phyloP scores from a whole-genome alignment of 2,113 vertebrate species.

The Rafetus swinhoei region DNA sequence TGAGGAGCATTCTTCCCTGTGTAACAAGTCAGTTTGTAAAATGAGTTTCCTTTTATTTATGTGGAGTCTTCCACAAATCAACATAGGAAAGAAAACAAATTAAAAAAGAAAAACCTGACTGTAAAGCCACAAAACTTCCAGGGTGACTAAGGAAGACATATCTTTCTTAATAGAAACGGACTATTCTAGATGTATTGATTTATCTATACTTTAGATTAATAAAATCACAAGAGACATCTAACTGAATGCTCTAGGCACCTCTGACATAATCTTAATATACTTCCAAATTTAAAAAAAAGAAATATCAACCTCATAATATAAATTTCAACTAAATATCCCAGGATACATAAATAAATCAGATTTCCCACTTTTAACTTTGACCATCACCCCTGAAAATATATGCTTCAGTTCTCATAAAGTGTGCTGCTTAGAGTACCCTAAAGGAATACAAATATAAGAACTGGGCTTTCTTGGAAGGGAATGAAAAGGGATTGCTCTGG shows the following conservation, averaged over 20 bases:
- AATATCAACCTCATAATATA: not conserved
- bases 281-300: not conserved
- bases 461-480: rapidly evolving
- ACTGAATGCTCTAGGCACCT: not conserved
- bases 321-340: not conserved
- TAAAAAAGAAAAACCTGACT: not conserved
- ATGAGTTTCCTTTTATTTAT: not conserved
- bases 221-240: not conserved
- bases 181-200: not conserved
- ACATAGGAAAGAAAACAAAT: not conserved
- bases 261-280: not conserved
- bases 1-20: not conserved
- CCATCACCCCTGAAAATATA: rapidly evolving
- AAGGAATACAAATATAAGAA: not conserved
- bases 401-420: not conserved
- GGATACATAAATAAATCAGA: not conserved
- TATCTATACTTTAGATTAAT: not conserved
- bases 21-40: not conserved
- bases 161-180: not conserved
- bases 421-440: rapidly evolving
- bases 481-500: not conserved
- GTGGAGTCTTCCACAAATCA: not conserved
- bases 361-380: not conserved
- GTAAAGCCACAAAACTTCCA: not conserved
- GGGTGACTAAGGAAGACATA: not conserved